Evolutionary conservation across 1,140 invertebrate genomes (phyloP).

Genomic region (Mylabris phalerata): DNA sequence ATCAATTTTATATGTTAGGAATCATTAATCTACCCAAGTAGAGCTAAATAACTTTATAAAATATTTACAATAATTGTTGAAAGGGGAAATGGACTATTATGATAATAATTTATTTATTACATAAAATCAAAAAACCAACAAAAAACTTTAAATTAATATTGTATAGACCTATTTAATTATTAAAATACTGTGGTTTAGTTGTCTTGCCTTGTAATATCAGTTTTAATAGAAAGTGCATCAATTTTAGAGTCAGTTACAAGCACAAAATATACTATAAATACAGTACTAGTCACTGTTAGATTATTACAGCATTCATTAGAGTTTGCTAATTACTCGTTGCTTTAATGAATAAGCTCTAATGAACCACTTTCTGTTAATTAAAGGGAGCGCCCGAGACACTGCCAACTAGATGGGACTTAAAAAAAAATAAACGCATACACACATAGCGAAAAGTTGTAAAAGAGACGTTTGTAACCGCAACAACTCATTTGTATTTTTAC

Average conservation of each 20-base stretch:
- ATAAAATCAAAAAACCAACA: too few species aligned
- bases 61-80: too few species aligned
- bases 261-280: conserved; percentile 37
- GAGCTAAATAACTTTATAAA: too few species aligned
- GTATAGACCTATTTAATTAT: too few species aligned
- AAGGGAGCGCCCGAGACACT: conserved; percentile 48
- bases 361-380: conserved; percentile 81
- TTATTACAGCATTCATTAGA: conserved; percentile 61
- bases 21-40: too few species aligned
- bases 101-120: too few species aligned
- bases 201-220: too few species aligned
- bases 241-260: conserved; percentile 15
- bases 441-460: conserved; percentile 23
- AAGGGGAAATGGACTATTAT: too few species aligned
- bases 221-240: too few species aligned
- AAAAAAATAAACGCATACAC: conserved; percentile 5
- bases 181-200: too few species aligned
- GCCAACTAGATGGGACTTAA: conserved; percentile 34
- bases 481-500: conserved; percentile 18
- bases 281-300: conserved; percentile 36
- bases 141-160: too few species aligned
- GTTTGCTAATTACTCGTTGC: conserved; percentile 78
- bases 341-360: conserved; percentile 82
- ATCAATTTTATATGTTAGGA: too few species aligned
- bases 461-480: conserved; percentile 10